phyloP scores from a whole-genome alignment of 2,113 vertebrate genomes.

The Holacanthus passer region DNA sequence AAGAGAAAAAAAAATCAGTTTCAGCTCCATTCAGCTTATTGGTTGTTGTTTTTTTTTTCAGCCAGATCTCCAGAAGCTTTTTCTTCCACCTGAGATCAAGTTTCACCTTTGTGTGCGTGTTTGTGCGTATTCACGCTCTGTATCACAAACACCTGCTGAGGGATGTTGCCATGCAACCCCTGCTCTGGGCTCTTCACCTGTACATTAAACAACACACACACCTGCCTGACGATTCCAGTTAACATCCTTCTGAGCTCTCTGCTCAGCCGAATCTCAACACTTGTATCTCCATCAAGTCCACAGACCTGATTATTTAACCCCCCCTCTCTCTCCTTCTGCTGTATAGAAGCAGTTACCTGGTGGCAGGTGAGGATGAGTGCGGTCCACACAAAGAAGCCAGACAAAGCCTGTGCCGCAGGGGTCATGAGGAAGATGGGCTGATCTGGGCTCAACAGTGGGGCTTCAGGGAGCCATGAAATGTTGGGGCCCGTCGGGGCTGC shows the following conservation, averaged over 20 bases:
- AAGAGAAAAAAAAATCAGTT: background rate
- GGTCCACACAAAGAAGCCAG: slow-evolving; percentile 98
- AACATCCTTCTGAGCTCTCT: background rate
- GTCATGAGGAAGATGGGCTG: slow-evolving; percentile 97
- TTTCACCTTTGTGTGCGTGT: slow-evolving; percentile 21
- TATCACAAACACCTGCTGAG: slow-evolving; percentile 51
- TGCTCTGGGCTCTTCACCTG: slow-evolving; percentile 44
- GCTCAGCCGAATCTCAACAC: background rate
- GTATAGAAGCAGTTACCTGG: slow-evolving; percentile 86
- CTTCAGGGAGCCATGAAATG: slow-evolving; percentile 89
- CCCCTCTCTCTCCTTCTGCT: background rate
- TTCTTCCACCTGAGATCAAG: slow-evolving; percentile 18
- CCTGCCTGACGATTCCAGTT: background rate
- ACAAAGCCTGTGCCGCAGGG: slow-evolving; percentile 92
- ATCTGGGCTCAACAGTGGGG: slow-evolving; percentile 87
- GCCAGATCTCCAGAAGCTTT: background rate
- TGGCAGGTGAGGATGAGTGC: slow-evolving; percentile 97
- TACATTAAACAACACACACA: slow-evolving; percentile 3
- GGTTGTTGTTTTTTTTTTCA: background rate
- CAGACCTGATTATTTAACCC: background rate
- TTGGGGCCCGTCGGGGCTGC: slow-evolving; percentile 83
- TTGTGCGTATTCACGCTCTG: slow-evolving; percentile 25
- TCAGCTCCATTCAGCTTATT: slow-evolving; percentile 10
- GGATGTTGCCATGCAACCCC: slow-evolving; percentile 73
- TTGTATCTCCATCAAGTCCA: background rate